Evolutionary conservation across 1,140 invertebrate species (phyloP), one percentile per base, ranked within the genome.

Genomic region (Penaeus indicus): DNA sequence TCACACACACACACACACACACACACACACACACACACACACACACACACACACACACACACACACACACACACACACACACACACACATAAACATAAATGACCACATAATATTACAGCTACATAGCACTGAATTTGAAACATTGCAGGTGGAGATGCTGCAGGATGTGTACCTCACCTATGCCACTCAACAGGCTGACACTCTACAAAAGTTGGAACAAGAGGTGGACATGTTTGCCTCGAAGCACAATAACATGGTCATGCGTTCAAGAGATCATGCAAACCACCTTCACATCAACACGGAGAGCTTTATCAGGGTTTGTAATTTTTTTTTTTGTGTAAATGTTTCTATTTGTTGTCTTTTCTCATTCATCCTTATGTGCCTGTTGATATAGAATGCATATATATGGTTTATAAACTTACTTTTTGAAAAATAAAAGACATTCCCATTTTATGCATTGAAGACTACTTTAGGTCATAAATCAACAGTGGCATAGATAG

Each of bases 251-350:
- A 91, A 91, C 83, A 77, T 91, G 47, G 75, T 90, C 60, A 90
- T 85, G 85, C 67, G 90, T 22, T 75, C 88, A 19, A 18, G 69
- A 21, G 90, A 91, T 79, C 90, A 88, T 22, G 85, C 90, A 47
- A 90, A 88, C n/a, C 75, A 90, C n/a, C 67, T 91, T 77, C 81
- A 90, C 25, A 47, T 88, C 67, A 88, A 85, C 38, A 84, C 90
- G 8, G 88, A 91, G 62, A 88, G 72, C 63, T 91, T 91, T 60
- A 86, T 91, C 82, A 90, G 90, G 88, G 90, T 91, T 42, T 78
- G 80, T 42, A 3, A 63, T n/a, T 2, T 83, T 63, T 4, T 64
- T 64, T 18, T 72, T n/a, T 1, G 67, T 69, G 8, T 72, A 13
- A 16, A 27, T 38, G 38, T 22, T n/a, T 3, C 3, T 19, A 25